These are phyloP conservation scores for Seira ritae DNA, from an alignment of 2,888 invertebrate species.

Conservation along the genomic window DNA sequence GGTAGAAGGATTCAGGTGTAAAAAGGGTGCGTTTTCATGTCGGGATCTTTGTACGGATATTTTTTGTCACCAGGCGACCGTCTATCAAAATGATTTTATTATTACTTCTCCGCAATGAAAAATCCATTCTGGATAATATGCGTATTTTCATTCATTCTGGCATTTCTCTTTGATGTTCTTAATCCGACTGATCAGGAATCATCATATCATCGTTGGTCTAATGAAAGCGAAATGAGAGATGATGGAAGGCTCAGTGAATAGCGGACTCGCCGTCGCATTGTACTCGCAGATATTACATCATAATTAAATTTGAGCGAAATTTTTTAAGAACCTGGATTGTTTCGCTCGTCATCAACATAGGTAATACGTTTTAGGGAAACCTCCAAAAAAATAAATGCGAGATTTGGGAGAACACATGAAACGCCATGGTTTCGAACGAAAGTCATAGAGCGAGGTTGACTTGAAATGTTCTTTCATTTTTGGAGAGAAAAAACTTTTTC, in stretches of 20 bases:
- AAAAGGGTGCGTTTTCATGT: not conserved
- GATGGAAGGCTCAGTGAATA: not conserved
- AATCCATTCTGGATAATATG: not conserved
- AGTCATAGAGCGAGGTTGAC: not conserved
- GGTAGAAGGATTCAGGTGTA: not conserved
- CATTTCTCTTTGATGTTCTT: slow-evolving; percentile 24
- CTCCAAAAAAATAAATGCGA: not conserved
- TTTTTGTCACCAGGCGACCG: not conserved
- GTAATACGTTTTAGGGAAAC: not conserved
- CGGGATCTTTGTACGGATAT: not conserved
- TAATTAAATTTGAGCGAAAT: not conserved
- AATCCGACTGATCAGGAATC: slow-evolving; percentile 21
- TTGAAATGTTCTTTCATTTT: not conserved
- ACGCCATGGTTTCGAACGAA: not conserved
- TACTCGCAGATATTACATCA: not conserved
- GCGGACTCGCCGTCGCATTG: not conserved
- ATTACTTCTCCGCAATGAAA: not conserved
- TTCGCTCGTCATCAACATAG: not conserved
- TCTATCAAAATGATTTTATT: not conserved
- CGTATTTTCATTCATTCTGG: not conserved
- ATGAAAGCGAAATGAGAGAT: not conserved
- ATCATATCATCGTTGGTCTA: not conserved
- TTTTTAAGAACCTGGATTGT: not conserved
- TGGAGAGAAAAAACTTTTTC: not conserved
- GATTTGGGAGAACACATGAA: not conserved